Evolutionary conservation across 2,797 vertebrate species (phyloP).

Genomic region (Epinephelus awoara): DNA sequence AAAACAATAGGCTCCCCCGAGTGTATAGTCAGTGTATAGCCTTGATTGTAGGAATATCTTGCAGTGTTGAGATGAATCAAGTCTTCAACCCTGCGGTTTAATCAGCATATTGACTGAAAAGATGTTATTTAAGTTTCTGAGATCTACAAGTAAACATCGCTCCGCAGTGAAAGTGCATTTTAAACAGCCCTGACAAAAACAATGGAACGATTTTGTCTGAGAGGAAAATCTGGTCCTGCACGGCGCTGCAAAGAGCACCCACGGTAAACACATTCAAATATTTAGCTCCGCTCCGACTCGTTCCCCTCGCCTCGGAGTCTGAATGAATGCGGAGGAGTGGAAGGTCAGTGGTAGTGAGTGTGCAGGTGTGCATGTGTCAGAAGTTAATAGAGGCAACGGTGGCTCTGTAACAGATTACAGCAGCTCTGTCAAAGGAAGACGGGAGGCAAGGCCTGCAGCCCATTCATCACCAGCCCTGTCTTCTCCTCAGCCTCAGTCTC

Average conservation of each 20-base stretch:
- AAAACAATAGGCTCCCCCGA: conserved; percentile 26
- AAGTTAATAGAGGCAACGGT: conserved; percentile 84
- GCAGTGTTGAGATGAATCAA: conserved; percentile 30
- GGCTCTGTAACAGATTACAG: conserved; percentile 86
- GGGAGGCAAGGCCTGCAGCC: conserved; percentile 79
- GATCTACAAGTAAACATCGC: conserved; percentile 23
- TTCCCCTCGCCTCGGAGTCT: conserved; percentile 28
- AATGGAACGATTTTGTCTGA: not conserved
- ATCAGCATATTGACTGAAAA: conserved; percentile 55
- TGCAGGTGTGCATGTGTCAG: conserved; percentile 81
- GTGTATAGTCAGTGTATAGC: conserved; percentile 15
- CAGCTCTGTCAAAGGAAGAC: conserved; percentile 82
- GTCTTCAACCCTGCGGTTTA: conserved; percentile 49
- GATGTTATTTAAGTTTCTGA: conserved; percentile 28
- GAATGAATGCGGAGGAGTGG: conserved; percentile 64
- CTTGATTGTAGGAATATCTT: conserved; percentile 43
- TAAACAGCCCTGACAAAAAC: conserved; percentile 10
- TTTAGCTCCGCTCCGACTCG: conserved; percentile 44
- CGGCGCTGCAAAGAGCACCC: conserved; percentile 6
- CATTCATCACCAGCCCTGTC: conserved; percentile 84
- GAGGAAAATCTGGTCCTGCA: conserved; percentile 2
- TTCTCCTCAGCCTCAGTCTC: conserved; percentile 80
- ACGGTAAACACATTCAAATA: conserved; percentile 48
- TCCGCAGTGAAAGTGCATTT: conserved; percentile 1
- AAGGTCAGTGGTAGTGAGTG: conserved; percentile 76